Evolutionary conservation across 2,113 vertebrate species (phyloP).

Genomic region (Spilogale gracilis): DNA sequence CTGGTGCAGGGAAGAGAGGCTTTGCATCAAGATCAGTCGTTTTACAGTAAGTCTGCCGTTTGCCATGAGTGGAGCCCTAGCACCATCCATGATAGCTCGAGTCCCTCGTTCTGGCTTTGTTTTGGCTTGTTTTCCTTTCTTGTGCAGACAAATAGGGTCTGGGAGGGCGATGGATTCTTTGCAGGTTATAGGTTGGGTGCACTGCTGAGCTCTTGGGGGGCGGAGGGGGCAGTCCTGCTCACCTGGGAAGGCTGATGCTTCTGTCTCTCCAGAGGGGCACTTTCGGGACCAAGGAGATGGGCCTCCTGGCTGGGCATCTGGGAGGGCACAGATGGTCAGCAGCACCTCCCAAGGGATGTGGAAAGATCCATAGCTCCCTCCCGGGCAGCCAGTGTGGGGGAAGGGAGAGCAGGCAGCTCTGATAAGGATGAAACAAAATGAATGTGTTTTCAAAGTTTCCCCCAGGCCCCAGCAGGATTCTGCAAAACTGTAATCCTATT

Average conservation of each 20-base stretch:
- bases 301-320: not conserved
- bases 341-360: not conserved
- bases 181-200: not conserved
- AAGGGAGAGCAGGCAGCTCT: not conserved
- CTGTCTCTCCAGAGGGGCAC: not conserved
- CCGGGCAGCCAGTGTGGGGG: not conserved
- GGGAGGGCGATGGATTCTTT: conserved; percentile 38
- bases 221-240: not conserved
- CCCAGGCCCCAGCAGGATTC: conserved; percentile 64
- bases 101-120: not conserved
- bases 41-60: conserved; percentile 56
- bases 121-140: not conserved
- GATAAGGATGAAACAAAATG: conserved; percentile 69
- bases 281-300: not conserved
- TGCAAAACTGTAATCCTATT: conserved; percentile 73
- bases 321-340: accelerated
- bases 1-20: conserved; percentile 62
- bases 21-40: conserved; percentile 71
- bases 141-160: not conserved
- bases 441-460: conserved; percentile 67
- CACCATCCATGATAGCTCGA: conserved; percentile 44
- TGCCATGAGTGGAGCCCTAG: conserved; percentile 62
- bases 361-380: accelerated
- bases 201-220: not conserved
- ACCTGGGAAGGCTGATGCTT: not conserved